Conservation (phyloP, 2,888 invertebrate species). For the Parnassius apollo region DNA sequence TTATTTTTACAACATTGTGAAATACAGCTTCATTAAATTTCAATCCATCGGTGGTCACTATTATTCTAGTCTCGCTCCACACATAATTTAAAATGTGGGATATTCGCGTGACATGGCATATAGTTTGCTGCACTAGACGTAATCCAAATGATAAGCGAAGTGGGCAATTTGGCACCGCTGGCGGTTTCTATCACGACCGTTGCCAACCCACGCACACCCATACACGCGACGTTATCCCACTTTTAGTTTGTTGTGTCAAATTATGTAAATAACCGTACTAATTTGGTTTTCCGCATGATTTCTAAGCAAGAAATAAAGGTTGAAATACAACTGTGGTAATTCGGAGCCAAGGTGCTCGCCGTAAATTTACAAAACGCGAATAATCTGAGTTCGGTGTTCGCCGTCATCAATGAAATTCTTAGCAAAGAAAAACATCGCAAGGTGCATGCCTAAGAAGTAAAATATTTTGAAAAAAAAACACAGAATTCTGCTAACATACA, state of each 20-base stretch:
- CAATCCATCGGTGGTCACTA: conserved; percentile 23
- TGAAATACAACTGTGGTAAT: too few relatives aligned
- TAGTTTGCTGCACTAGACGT: conserved; percentile 45
- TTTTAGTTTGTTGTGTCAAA: conserved; percentile 51
- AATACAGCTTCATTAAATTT: conserved; percentile 9
- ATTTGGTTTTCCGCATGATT: background rate
- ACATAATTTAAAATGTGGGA: conserved; percentile 48
- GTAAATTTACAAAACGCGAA: too few relatives aligned
- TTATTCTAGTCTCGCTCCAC: conserved; percentile 37
- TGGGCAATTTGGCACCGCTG: conserved; percentile 71
- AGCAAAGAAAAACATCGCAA: too few relatives aligned
- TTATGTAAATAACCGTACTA: conserved; percentile 42
- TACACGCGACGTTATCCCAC: conserved; percentile 49
- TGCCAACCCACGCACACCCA: conserved; percentile 61
- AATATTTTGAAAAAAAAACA: too few relatives aligned
- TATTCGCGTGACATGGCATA: conserved; percentile 38
- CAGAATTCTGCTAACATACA: too few relatives aligned
- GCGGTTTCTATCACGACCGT: conserved; percentile 58
- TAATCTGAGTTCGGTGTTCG: too few relatives aligned
- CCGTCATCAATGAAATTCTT: too few relatives aligned
- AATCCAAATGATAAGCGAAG: conserved; percentile 74
- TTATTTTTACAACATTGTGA: background rate
- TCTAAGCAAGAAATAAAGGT: background rate
- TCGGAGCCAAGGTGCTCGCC: too few relatives aligned
- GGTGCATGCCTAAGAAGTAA: too few relatives aligned